These are phyloP conservation scores for Mirza zaza DNA, from an alignment of 2,113 vertebrate genomes.

Conservation along the genomic window DNA sequence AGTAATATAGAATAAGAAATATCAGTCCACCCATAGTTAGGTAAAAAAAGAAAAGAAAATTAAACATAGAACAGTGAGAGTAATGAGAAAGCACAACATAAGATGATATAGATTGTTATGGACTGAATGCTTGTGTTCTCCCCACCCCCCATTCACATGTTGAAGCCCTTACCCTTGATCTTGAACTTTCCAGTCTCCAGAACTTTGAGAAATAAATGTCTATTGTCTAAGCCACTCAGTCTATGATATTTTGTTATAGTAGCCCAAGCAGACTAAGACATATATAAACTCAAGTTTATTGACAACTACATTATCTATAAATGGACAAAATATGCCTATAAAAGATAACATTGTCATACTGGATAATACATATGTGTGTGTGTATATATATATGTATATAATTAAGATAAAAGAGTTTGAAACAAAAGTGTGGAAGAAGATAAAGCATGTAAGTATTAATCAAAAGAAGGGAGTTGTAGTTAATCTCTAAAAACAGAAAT, in stretches of 20 bases:
- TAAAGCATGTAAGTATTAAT: background rate
- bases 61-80: background rate
- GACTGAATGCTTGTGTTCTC: background rate
- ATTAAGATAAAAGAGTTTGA: background rate
- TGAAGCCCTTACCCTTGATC: background rate
- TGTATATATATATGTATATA: background rate
- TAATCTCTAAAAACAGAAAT: background rate
- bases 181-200: background rate
- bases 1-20: slow-evolving; percentile 12
- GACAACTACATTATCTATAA: background rate
- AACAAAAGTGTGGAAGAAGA: background rate
- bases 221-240: background rate
- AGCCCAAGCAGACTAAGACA: background rate
- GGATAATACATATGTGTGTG: background rate
- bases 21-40: background rate
- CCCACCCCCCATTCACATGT: background rate
- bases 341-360: background rate
- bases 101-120: background rate
- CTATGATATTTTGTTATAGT: background rate
- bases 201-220: background rate
- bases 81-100: background rate
- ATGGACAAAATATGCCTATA: background rate
- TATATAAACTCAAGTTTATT: background rate
- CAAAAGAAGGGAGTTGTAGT: background rate
- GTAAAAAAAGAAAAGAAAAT: background rate